A percentile compares a stretch with the other conserved stretches of the same genome.
Evolutionary conservation across 92 coral and sea anemone genomes (phyloP).

Genomic region (Umimayanthus chanpuru): DNA sequence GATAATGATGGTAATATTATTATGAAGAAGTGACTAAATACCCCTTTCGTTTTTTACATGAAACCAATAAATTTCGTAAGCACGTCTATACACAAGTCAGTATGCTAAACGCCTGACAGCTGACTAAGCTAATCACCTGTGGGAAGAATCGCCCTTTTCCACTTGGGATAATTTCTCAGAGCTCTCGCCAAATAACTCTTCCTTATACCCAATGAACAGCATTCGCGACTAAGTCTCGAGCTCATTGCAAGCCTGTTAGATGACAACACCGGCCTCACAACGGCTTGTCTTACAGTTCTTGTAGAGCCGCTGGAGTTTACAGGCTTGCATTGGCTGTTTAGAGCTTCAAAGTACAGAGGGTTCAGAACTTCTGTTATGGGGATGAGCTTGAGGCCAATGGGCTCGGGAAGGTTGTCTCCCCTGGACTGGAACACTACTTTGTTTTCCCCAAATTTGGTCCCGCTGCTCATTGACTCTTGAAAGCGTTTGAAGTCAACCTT

Average conservation of each 20-base stretch:
- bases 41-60: too few relatives aligned
- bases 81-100: too few relatives aligned
- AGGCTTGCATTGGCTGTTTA: neutral
- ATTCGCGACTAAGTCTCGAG: neutral
- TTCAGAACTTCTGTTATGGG: constrained; percentile 33
- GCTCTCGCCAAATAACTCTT: neutral
- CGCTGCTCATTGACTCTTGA: constrained; percentile 17
- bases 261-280: neutral
- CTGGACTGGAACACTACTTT: constrained; percentile 25
- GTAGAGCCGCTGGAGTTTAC: neutral
- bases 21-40: too few relatives aligned
- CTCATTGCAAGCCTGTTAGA: neutral
- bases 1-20: too few relatives aligned
- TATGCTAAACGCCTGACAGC: neutral
- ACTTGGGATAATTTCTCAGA: constrained; percentile 6
- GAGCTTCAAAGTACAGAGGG: neutral
- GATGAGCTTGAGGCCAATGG: constrained; percentile 33
- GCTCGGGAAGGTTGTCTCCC: constrained; percentile 34
- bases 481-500: constrained; percentile 35
- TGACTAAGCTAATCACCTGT: neutral
- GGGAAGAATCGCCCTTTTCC: constrained; percentile 2
- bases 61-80: too few relatives aligned
- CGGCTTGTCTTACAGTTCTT: neutral
- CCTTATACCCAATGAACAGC: neutral
- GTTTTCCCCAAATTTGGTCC: constrained; percentile 30